Base-by-base conservation (phyloP, 2,797 vertebrate genomes). In the Melanotaenia trifasciata region DNA sequence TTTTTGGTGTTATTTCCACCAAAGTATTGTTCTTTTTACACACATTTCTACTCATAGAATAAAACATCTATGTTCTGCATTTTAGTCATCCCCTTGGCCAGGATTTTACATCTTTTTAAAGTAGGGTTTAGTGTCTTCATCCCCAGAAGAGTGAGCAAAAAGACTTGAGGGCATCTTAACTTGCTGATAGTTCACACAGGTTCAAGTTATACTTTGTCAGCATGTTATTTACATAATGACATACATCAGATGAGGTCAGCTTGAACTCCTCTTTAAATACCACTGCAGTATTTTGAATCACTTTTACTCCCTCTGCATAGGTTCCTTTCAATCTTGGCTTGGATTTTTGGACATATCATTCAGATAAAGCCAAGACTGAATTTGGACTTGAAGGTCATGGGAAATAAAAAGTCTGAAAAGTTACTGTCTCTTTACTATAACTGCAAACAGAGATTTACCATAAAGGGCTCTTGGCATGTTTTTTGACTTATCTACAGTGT, bases 141-240 rank as follows among this genome's bases (percentile, higher is more conserved):
- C 63, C 67, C 22, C 53, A 26, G 3, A 65, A 1, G 50, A 67
- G 40, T 20, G 3, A 0, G 32, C 14, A 26, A 50, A 65, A 51
- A 38, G 60, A 76, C 32, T 45, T 16, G 43, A 45, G 50, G 57
- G 62, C 47, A 66, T 63, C 66, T 33, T 1, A 74, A 80, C 58
- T 35, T 71, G 62, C 70, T 81, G 72, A 83, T 58, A 26, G 32
- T 35, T 72, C 56, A 62, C 58, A 63, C 30, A 61, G 22, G 64
- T 72, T 66, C 16, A 57, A 78, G 22, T 33, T 62, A 59, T 33
- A 43, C 61, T 69, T 61, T 43, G 64, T 68, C 62, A 73, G 54
- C 72, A 75, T 32, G 5, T 36, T 33, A 72, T 68, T 81, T 74
- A 61, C 24, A 71, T 73, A 74, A 62, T 54, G 67, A 57, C 47